Percentiles rank a stretch among this genome's conserved stretches.
phyloP scores from a whole-genome alignment of 2,888 invertebrate genomes.

The Mactromeris polynyma region DNA sequence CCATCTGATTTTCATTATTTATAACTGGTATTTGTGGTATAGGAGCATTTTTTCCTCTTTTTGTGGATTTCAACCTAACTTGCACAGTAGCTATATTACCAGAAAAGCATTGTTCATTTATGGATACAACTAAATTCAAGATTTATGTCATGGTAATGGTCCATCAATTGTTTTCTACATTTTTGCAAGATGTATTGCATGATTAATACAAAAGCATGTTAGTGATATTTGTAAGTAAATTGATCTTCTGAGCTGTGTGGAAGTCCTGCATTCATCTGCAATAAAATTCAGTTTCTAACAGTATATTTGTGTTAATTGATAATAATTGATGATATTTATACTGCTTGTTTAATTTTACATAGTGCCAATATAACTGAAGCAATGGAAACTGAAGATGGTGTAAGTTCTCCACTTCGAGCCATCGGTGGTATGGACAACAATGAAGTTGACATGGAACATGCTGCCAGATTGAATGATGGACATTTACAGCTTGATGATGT shows the following conservation, averaged over 20 bases:
- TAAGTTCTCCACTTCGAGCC: not conserved
- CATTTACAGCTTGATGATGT: slow-evolving; percentile 22
- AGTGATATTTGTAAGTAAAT: no score
- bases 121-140: not conserved
- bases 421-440: not conserved
- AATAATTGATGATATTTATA: no score
- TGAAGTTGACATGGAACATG: slow-evolving; percentile 16
- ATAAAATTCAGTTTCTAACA: no score
- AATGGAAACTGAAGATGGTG: slow-evolving; percentile 27
- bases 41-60: not conserved
- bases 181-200: no score
- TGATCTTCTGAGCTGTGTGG: no score
- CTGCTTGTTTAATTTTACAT: no score
- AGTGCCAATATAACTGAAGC: not conserved
- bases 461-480: not conserved
- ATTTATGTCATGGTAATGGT: not conserved
- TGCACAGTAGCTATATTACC: not conserved
- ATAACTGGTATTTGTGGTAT: not conserved
- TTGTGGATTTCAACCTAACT: not conserved
- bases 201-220: no score
- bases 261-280: no score
- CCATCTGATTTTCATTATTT: not conserved
- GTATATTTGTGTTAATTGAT: no score
- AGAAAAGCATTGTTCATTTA: not conserved
- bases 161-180: no score